Conservation (phyloP, 2,888 invertebrate species). For the Chloroclysta siterata region DNA sequence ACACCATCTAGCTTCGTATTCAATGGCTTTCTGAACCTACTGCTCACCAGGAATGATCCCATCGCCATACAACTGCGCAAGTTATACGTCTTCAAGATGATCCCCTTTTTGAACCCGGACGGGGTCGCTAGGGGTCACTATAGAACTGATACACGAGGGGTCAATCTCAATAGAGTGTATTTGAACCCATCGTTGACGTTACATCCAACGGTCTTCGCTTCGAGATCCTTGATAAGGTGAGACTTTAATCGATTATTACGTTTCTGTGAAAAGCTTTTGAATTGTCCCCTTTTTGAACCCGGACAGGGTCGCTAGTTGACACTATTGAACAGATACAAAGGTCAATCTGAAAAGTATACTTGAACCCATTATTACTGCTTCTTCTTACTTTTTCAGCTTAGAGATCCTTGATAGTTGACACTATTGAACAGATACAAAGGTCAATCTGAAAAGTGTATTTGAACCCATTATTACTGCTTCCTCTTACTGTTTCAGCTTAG, state of each 20-base stretch:
- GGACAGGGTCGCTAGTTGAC: not conserved
- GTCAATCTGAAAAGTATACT: too few relatives aligned
- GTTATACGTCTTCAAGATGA: conserved; percentile 93
- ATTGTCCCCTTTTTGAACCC: not conserved
- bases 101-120: conserved; percentile 96
- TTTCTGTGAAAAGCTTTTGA: not conserved
- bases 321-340: not conserved
- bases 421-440: too few relatives aligned
- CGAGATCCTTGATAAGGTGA: conserved; percentile 89
- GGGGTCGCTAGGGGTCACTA: conserved; percentile 95
- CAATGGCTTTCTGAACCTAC: conserved; percentile 93
- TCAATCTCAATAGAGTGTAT: conserved; percentile 95
- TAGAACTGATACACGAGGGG: conserved; percentile 93
- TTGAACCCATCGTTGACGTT: conserved; percentile 89
- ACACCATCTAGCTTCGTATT: conserved; percentile 96
- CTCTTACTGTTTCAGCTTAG: too few relatives aligned
- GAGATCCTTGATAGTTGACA: too few relatives aligned
- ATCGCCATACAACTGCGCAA: conserved; percentile 89
- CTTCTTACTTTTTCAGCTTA: too few relatives aligned
- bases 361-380: too few relatives aligned
- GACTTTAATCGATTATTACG: not conserved
- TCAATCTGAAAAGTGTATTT: too few relatives aligned
- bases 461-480: too few relatives aligned
- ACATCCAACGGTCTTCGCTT: conserved; percentile 95
- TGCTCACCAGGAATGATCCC: conserved; percentile 90